Conservation (phyloP, 1,140 invertebrate genomes). For the Pseudachorutes palmiensis region DNA sequence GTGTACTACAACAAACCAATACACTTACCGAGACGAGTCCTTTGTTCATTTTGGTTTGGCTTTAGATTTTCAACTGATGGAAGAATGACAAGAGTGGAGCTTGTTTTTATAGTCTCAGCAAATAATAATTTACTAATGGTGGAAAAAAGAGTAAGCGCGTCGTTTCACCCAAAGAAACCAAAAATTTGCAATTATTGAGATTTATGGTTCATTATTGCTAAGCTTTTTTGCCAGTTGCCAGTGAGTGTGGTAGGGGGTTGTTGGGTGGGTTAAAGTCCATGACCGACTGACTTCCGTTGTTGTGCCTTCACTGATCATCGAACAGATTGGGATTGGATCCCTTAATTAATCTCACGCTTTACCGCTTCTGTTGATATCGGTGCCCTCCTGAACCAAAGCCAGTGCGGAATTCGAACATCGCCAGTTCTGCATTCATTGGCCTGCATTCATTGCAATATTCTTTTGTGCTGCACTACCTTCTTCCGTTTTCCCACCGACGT, state of each 20-base stretch:
- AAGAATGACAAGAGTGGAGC: background rate
- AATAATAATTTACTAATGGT: background rate
- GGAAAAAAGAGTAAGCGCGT: background rate
- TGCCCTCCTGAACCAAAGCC: no score
- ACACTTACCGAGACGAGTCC: conserved; percentile 24
- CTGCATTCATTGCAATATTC: no score
- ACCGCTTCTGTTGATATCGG: no score
- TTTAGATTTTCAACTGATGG: conserved; percentile 7
- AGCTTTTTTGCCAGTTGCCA: background rate
- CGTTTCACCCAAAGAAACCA: background rate
- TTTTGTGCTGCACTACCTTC: no score
- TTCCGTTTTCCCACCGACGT: no score
- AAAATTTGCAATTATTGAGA: background rate
- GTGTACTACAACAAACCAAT: conserved; percentile 4
- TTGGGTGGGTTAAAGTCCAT: background rate
- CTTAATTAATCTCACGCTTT: background rate
- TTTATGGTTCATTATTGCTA: conserved; percentile 8
- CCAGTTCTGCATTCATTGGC: no score
- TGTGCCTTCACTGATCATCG: background rate
- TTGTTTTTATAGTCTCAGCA: conserved; percentile 17
- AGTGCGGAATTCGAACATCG: no score
- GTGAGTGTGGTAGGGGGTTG: background rate
- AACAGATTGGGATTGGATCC: background rate
- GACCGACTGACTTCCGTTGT: background rate
- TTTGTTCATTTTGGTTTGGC: conserved; percentile 24